Conservation (phyloP, 2,113 vertebrate species). For the Rhinogobius similis region DNA sequence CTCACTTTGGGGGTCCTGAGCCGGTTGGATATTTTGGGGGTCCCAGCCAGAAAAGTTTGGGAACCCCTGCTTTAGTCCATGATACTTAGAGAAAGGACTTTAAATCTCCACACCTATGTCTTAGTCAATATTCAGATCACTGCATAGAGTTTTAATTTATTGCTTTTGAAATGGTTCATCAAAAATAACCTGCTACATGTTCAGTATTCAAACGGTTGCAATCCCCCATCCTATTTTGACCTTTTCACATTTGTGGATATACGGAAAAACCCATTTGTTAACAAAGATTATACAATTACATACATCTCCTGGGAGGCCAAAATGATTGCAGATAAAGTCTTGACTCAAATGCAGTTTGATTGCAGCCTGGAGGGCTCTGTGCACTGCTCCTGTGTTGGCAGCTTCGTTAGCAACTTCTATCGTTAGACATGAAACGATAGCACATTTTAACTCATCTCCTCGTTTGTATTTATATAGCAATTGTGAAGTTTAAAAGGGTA, state of each 20-base stretch:
- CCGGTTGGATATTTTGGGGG: too few relatives aligned
- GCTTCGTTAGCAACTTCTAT: background rate
- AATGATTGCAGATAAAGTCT: background rate
- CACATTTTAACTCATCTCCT: background rate
- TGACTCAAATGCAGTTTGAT: background rate
- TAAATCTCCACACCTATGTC: too few relatives aligned
- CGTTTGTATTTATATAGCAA: background rate
- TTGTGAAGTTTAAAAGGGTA: background rate
- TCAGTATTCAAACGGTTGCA: background rate
- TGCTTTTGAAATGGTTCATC: too few relatives aligned
- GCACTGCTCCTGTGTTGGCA: background rate
- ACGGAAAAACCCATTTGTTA: background rate
- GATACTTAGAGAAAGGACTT: too few relatives aligned
- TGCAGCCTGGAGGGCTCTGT: background rate
- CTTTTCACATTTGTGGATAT: background rate
- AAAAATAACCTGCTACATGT: too few relatives aligned
- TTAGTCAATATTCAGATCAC: too few relatives aligned
- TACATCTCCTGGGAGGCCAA: background rate
- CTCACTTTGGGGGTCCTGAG: too few relatives aligned
- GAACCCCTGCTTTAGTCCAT: too few relatives aligned
- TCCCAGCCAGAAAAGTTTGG: too few relatives aligned
- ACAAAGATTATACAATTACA: background rate
- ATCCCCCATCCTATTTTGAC: background rate
- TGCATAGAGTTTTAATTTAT: too few relatives aligned
- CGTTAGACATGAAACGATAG: background rate